Conservation (phyloP, 2,797 vertebrate genomes). For the Echiichthys vipera region DNA sequence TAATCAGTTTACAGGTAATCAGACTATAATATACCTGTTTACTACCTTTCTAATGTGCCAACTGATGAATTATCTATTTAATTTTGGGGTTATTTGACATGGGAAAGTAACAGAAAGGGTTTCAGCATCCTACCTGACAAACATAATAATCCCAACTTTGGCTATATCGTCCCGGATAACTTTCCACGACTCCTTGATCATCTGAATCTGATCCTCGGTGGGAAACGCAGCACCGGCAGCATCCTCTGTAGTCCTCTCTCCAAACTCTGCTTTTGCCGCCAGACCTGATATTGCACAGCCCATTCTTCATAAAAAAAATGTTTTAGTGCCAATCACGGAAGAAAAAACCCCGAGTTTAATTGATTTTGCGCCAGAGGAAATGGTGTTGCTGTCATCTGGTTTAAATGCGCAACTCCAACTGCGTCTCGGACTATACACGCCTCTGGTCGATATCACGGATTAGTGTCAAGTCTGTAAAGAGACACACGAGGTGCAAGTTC, state of each 20-base stretch:
- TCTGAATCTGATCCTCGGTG: conserved; percentile 76
- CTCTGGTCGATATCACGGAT: neutral
- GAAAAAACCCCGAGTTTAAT: neutral
- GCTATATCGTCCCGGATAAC: conserved; percentile 88
- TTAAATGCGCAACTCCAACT: conserved; percentile 16
- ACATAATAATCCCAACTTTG: conserved; percentile 89
- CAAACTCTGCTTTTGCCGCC: conserved; percentile 70
- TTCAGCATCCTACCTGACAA: conserved; percentile 82
- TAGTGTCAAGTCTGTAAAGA: neutral
- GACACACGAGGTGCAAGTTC: neutral
- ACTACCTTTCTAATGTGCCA: neutral
- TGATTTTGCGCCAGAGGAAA: conserved; percentile 15
- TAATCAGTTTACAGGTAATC: neutral
- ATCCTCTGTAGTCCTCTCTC: conserved; percentile 58
- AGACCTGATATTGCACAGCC: conserved; percentile 86
- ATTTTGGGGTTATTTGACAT: neutral
- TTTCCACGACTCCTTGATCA: conserved; percentile 88
- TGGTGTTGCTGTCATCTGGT: conserved; percentile 36
- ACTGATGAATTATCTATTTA: neutral
- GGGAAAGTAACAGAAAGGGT: neutral
- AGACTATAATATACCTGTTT: too few relatives aligned
- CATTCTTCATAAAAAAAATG: conserved; percentile 71
- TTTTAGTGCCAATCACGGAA: neutral
- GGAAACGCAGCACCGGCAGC: conserved; percentile 56
- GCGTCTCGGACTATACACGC: conserved; percentile 35